A percentile compares a stretch with the other conserved stretches of the same genome.
Evolutionary conservation across 2,888 invertebrate species (phyloP).

Genomic region (Drosophila anomalata): DNA sequence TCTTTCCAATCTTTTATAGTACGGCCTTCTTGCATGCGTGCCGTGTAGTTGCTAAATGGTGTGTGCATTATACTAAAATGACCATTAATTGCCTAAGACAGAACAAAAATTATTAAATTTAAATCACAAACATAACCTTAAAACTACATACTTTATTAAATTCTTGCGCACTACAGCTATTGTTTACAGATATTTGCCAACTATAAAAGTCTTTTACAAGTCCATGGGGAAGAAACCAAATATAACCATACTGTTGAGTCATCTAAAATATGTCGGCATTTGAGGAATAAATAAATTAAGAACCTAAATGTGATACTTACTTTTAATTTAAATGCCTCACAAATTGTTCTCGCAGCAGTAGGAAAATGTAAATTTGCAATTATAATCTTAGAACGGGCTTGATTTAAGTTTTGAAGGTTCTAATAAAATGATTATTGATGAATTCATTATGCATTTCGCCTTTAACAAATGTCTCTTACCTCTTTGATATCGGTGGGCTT

Average conservation of each 20-base stretch:
- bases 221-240: slow-evolving; percentile 94
- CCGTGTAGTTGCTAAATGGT: slow-evolving; percentile 86
- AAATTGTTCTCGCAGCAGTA: slow-evolving; percentile 90
- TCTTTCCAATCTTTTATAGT: slow-evolving; percentile 87
- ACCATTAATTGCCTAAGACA: slow-evolving; percentile 88
- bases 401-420: slow-evolving; percentile 88
- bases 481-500: slow-evolving; percentile 40
- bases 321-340: slow-evolving; percentile 87
- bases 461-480: slow-evolving; percentile 20
- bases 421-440: slow-evolving; percentile 74
- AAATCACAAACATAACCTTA: too few species aligned
- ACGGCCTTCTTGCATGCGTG: slow-evolving; percentile 86
- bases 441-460: too few species aligned
- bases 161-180: slow-evolving; percentile 86
- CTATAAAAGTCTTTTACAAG: slow-evolving; percentile 87
- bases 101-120: background rate
- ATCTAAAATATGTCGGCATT: slow-evolving; percentile 86
- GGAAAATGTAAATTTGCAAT: slow-evolving; percentile 91
- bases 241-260: slow-evolving; percentile 89
- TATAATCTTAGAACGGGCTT: slow-evolving; percentile 89
- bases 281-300: background rate
- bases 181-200: slow-evolving; percentile 83
- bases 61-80: slow-evolving; percentile 89
- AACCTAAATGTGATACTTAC: slow-evolving; percentile 54
- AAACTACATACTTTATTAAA: slow-evolving; percentile 85